These are phyloP conservation scores for Petroica traversi DNA, from an alignment of 2,113 vertebrate genomes.

Conservation along the genomic window DNA sequence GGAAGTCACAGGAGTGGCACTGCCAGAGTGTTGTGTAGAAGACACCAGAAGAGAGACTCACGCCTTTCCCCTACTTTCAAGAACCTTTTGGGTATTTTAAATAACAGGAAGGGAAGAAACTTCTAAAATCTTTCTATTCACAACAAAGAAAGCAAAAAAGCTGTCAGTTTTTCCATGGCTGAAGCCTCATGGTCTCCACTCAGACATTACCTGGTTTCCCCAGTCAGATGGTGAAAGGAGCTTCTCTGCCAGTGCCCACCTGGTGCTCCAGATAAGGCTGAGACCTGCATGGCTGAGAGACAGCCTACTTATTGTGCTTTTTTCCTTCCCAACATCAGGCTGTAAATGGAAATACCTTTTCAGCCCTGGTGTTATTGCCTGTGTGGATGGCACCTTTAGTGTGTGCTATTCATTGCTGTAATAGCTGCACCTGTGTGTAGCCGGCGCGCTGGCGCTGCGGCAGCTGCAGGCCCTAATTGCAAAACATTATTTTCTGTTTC, in stretches of 20 bases:
- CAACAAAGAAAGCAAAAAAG: not conserved
- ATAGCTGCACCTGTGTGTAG: conserved; percentile 84
- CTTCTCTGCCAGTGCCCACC: not conserved
- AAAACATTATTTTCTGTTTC: conserved; percentile 83
- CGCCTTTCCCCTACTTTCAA: not conserved
- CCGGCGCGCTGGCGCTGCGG: conserved; percentile 44
- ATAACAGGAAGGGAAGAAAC: not conserved
- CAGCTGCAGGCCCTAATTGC: conserved; percentile 81
- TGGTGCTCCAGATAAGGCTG: not conserved
- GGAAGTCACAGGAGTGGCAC: rapidly evolving
- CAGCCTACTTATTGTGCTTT: conserved; percentile 22
- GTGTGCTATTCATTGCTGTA: conserved; percentile 79
- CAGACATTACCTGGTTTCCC: not conserved
- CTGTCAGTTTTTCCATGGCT: not conserved
- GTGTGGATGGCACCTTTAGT: conserved; percentile 80
- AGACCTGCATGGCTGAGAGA: not conserved
- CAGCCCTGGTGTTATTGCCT: conserved; percentile 52
- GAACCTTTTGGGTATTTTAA: not conserved
- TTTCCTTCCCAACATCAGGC: conserved; percentile 68
- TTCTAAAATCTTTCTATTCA: not conserved
- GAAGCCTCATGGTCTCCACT: rapidly evolving
- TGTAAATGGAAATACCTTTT: conserved; percentile 73
- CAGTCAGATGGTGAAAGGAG: not conserved
- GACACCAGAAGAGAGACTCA: not conserved
- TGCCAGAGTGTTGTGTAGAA: not conserved